These are phyloP conservation scores for Dryas iulia DNA, from an alignment of 1,140 invertebrate species.

Conservation along the genomic window DNA sequence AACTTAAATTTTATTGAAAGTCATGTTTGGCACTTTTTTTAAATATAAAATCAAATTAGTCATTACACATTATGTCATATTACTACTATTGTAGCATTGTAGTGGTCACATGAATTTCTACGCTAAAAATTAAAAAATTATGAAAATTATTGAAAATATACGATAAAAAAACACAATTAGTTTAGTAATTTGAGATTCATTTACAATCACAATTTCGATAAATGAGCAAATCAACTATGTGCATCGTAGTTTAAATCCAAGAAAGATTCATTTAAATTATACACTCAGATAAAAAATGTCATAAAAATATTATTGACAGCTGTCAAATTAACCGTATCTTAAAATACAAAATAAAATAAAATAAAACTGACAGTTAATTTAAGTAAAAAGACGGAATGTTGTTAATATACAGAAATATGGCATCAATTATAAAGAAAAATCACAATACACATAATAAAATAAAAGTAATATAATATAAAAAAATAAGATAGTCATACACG, in stretches of 20 bases:
- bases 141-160: too few species aligned
- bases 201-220: not conserved
- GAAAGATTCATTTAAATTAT: not conserved
- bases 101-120: not conserved
- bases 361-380: slow-evolving; percentile 5
- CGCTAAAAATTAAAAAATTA: too few species aligned
- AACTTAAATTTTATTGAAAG: too few species aligned
- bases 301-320: not conserved
- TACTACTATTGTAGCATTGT: not conserved
- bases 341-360: slow-evolving; percentile 8
- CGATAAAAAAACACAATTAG: too few species aligned
- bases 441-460: slow-evolving; percentile 4
- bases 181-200: not conserved
- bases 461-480: slow-evolving; percentile 1
- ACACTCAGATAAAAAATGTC: not conserved
- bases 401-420: slow-evolving; percentile 20
- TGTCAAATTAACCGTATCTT: not conserved
- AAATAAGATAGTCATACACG: slow-evolving; percentile 7
- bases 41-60: too few species aligned
- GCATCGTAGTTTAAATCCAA: not conserved
- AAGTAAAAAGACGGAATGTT: slow-evolving; percentile 18
- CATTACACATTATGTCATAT: not conserved
- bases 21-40: too few species aligned
- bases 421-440: slow-evolving; percentile 9
- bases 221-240: not conserved